phyloP scores from a whole-genome alignment of 2,113 vertebrate genomes.

The Lipophrys pholis region DNA sequence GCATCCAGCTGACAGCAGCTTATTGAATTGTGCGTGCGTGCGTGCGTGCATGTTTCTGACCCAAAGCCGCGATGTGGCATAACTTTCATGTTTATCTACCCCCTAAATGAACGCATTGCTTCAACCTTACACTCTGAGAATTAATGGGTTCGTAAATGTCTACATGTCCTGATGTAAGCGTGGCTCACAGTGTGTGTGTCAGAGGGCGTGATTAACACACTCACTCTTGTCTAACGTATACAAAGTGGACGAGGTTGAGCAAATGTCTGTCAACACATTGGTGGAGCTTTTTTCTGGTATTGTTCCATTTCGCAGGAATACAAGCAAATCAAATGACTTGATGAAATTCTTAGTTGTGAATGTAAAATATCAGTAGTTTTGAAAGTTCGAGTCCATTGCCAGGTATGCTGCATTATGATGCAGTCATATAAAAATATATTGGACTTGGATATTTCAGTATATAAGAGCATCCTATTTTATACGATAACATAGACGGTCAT shows the following conservation, averaged over 20 bases:
- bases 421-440: conserved; percentile 4
- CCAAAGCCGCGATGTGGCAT: conserved; percentile 2
- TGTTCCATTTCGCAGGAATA: conserved; percentile 31
- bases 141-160: background rate
- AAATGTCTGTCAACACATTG: conserved; percentile 27
- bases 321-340: conserved; percentile 17
- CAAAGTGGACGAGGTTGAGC: conserved; percentile 37
- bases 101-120: background rate
- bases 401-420: background rate
- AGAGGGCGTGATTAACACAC: conserved; percentile 44
- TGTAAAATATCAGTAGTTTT: conserved; percentile 11
- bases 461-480: background rate
- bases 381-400: conserved; percentile 7
- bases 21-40: conserved; percentile 8
- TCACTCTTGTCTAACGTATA: conserved; percentile 39
- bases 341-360: conserved; percentile 29
- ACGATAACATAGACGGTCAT: too few species aligned
- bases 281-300: conserved; percentile 32
- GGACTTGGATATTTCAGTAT: background rate
- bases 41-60: conserved; percentile 1
- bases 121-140: conserved; percentile 16
- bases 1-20: conserved; percentile 61
- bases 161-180: background rate
- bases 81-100: conserved; percentile 36
- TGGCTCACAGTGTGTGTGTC: conserved; percentile 20